phyloP scores from a whole-genome alignment of 2,113 vertebrate genomes.

The Daboia siamensis region DNA sequence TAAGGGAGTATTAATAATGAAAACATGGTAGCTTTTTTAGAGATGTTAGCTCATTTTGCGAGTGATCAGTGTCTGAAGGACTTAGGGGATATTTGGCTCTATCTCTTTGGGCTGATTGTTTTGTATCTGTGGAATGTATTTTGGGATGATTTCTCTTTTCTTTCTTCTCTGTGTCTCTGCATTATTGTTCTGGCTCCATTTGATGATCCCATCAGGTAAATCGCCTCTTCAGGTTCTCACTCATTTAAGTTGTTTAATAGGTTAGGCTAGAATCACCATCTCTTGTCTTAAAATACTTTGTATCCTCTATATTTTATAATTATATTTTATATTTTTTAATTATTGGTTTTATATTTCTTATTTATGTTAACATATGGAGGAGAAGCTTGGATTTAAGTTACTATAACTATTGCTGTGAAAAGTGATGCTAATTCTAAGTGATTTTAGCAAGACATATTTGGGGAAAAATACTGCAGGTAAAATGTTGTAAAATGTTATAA shows the following conservation, averaged over 20 bases:
- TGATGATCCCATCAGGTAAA: not conserved
- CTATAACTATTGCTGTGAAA: not conserved
- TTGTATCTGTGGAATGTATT: not conserved
- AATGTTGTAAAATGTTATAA: slow-evolving; percentile 77
- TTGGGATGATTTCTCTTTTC: not conserved
- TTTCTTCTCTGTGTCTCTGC: not conserved
- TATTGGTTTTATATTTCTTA: not conserved
- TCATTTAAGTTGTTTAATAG: not conserved
- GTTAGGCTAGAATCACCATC: not conserved
- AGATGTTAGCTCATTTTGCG: not conserved
- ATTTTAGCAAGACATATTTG: slow-evolving; percentile 1
- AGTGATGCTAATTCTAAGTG: not conserved
- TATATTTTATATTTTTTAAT: too few species aligned
- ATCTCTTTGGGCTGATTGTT: not conserved
- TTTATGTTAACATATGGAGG: not conserved
- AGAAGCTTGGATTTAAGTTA: not conserved
- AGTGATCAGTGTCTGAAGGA: not conserved
- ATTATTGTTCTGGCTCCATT: not conserved
- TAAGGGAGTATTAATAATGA: not conserved
- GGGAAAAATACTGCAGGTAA: slow-evolving; percentile 70
- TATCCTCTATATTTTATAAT: not conserved
- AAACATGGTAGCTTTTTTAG: not conserved
- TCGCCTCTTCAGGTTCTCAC: not conserved
- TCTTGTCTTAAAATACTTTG: not conserved
- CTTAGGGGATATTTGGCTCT: not conserved